These are phyloP conservation scores for Vicugna pacos DNA, from an alignment of 2,113 vertebrate species.

Conservation along the genomic window DNA sequence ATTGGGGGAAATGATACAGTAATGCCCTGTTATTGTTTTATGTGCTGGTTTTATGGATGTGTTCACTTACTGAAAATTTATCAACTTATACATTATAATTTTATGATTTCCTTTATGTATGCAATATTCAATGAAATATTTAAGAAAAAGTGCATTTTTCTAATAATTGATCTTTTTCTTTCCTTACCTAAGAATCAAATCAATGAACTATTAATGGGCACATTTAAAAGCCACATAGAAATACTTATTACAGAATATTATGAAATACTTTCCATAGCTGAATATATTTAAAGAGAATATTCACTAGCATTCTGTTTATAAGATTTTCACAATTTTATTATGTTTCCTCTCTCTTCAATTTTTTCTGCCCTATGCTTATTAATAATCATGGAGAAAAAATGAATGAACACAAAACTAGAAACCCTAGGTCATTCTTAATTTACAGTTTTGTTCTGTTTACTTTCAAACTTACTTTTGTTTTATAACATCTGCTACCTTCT, in stretches of 20 bases:
- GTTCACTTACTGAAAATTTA: background rate
- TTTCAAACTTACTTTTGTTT: background rate
- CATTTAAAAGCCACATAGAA: background rate
- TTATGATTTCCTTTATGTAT: background rate
- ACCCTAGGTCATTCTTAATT: background rate
- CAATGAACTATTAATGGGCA: background rate
- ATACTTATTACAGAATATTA: background rate
- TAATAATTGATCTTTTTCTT: background rate
- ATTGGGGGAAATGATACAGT: background rate
- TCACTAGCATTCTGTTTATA: background rate
- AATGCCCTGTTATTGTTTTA: background rate
- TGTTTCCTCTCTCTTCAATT: background rate
- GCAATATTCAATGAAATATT: background rate
- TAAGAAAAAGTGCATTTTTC: background rate
- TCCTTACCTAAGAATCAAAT: background rate
- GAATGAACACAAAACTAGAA: background rate
- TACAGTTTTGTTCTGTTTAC: background rate
- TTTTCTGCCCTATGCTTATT: background rate
- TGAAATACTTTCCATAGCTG: background rate
- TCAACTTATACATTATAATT: background rate
- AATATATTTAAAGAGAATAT: background rate
- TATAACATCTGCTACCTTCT: background rate
- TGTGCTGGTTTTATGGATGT: background rate
- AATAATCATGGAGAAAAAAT: background rate
- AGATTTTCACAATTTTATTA: background rate